Base-by-base conservation (phyloP, 2,888 invertebrate genomes). In the Machimus atricapillus region DNA sequence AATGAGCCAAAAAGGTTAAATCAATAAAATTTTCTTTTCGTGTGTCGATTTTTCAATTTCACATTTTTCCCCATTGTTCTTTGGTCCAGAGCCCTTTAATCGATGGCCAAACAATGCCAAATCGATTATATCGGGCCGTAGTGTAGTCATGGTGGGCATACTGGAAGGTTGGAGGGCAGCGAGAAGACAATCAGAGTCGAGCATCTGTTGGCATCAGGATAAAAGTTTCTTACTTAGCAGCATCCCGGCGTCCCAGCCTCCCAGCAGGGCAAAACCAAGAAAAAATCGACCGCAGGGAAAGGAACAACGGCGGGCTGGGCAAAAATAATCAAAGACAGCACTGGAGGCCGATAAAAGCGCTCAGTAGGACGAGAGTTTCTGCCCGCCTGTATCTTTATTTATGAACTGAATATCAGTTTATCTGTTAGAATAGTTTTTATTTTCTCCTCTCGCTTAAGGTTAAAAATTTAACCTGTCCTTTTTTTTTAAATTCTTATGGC, bases 401-500 rank as follows among this genome's bases (percentile, higher is more conserved):
- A 85, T 85, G 85, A 85, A 85, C 85, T 85, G 85, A 43, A 85
- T 74, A 85, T 85, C 85, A 85, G 85, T 85, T 85, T 85, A 85
- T 85, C 85, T 40, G 74, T 74, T 34, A 58, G 73, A 85, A 74
- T 85, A 85, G 73, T 85, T 85, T 74, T 85, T 85, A 85, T 85
- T 85, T 74, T 74, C 74, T 46, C 46, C 74, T 85, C 74, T 85
- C 85, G 85, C 74, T 31, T 16, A 46, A 74, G 85, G 85, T 85
- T 85, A 74, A 85, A 52, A 23, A 46, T 58, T 85, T 85, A 85
- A 85, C 85, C 83, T 74, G 74, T 85, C 85, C 37, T 23, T 66
- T 76, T 23, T 66, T 76, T 74, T 74, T 46, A 46, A 85, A 85
- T 85, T 87, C 89, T 90, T 89, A 90, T 90, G 90, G 90, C 90